phyloP scores from a whole-genome alignment of 37 sponge, comb jelly and placozoan species.

The Dysidea cf. avara region DNA sequence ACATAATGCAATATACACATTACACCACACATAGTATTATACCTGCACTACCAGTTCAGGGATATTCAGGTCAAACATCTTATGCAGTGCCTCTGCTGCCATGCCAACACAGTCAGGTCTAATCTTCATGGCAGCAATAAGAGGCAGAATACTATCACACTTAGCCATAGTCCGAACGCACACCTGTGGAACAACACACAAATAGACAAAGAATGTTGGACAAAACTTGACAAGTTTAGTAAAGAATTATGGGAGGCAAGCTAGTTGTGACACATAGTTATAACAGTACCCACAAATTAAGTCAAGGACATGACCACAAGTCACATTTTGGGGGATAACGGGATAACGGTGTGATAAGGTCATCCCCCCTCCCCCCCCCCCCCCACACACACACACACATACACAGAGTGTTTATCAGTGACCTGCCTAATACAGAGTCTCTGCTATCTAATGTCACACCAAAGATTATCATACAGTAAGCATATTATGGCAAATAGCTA shows the following conservation, averaged over 20 bases:
- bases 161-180: slow-evolving; percentile 88
- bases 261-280: neutral
- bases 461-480: no score
- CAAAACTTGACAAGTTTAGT: neutral
- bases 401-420: no score
- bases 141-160: slow-evolving; percentile 66
- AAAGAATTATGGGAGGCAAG: neutral
- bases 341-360: no score
- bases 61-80: slow-evolving; percentile 67
- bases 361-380: no score
- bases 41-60: slow-evolving; percentile 81
- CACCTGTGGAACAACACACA: slow-evolving; percentile 57
- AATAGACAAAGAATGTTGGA: neutral
- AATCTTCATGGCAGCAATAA: slow-evolving; percentile 89
- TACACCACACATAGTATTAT: neutral
- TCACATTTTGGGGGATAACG: no score
- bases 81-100: slow-evolving; percentile 72
- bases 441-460: no score
- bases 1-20: no score
- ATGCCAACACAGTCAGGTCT: slow-evolving; percentile 67
- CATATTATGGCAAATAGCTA: no score
- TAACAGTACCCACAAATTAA: neutral
- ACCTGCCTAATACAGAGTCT: no score
- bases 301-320: no score
- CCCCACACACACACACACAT: no score